Conservation (phyloP, 2,797 vertebrate species). For the Urophycis tenuis region DNA sequence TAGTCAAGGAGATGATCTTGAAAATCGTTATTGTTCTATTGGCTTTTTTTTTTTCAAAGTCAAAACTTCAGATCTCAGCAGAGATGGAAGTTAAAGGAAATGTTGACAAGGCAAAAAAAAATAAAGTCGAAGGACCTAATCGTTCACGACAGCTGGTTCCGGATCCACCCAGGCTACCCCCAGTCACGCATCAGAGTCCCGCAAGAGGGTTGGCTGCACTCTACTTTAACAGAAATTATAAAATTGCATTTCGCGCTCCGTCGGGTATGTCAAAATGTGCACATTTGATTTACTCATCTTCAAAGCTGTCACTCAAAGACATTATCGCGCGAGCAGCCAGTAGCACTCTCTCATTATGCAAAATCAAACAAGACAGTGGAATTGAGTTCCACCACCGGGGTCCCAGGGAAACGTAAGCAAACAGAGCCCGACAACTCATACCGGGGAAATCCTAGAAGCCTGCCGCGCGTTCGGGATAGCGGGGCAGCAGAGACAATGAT, state of each 20-base stretch:
- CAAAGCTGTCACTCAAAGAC: constrained; percentile 56
- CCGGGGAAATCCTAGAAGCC: constrained; percentile 55
- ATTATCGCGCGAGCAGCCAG: constrained; percentile 56
- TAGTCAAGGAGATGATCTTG: not conserved
- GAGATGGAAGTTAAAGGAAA: not conserved
- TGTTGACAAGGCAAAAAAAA: not conserved
- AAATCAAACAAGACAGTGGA: constrained; percentile 67
- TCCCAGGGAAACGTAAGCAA: constrained; percentile 65
- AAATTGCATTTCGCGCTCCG: constrained; percentile 23
- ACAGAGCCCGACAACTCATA: constrained; percentile 64
- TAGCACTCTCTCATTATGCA: constrained; percentile 61
- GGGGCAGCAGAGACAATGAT: constrained; percentile 36
- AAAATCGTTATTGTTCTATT: not conserved
- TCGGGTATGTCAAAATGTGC: constrained; percentile 38
- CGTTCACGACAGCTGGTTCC: not conserved
- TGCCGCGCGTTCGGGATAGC: constrained; percentile 44
- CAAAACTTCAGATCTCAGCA: not conserved
- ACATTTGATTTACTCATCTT: constrained; percentile 46
- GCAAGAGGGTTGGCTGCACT: not conserved
- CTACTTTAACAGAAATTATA: constrained; percentile 13
- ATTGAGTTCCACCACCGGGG: constrained; percentile 55
- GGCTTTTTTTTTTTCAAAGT: not conserved
- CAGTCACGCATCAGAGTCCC: not conserved
- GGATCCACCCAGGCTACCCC: not conserved
- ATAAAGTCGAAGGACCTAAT: not conserved